A percentile compares a stretch with the other conserved stretches of the same genome.
Conservation (phyloP, 2,888 invertebrate species). For the Nemotelus nigrinus region DNA sequence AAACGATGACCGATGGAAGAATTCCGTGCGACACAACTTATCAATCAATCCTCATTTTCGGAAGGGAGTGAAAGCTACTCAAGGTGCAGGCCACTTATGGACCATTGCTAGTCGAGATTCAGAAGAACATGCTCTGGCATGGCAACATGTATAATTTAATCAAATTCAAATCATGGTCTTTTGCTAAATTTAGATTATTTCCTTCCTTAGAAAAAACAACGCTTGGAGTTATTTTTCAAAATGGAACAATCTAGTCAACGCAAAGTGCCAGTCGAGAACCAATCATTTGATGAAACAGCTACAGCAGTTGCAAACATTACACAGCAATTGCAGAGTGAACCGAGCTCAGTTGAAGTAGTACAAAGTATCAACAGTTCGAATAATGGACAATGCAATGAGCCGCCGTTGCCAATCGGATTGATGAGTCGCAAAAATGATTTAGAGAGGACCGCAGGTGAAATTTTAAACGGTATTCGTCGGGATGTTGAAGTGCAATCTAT, state of each 20-base stretch:
- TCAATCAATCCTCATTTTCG: slow-evolving; percentile 92
- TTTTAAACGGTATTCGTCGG: slow-evolving; percentile 69
- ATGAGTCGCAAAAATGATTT: slow-evolving; percentile 60
- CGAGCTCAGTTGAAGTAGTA: slow-evolving; percentile 12
- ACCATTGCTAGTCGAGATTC: slow-evolving; percentile 79
- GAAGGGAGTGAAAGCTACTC: slow-evolving; percentile 85
- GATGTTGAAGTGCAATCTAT: slow-evolving; percentile 71
- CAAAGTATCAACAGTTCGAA: slow-evolving; percentile 24
- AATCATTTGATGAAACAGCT: slow-evolving; percentile 60
- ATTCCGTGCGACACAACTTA: slow-evolving; percentile 88
- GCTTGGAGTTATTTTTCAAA: slow-evolving; percentile 68
- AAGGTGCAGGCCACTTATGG: slow-evolving; percentile 91
- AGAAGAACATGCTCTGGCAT: slow-evolving; percentile 67
- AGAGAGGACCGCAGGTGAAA: slow-evolving; percentile 70
- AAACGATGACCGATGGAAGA: slow-evolving; percentile 92
- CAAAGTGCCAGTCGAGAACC: slow-evolving; percentile 53
- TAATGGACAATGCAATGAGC: not conserved
- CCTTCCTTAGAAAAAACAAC: slow-evolving; percentile 67
- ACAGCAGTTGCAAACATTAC: slow-evolving; percentile 61
- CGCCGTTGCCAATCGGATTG: slow-evolving; percentile 35
- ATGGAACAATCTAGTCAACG: slow-evolving; percentile 64
- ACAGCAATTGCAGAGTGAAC: slow-evolving; percentile 58
- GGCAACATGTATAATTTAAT: slow-evolving; percentile 67
- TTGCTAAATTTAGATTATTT: slow-evolving; percentile 14
- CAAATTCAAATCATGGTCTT: not conserved